Percentiles rank a stretch among this genome's conserved stretches.
phyloP scores from a whole-genome alignment of 2,797 vertebrate species.

The Scyliorhinus canicula region DNA sequence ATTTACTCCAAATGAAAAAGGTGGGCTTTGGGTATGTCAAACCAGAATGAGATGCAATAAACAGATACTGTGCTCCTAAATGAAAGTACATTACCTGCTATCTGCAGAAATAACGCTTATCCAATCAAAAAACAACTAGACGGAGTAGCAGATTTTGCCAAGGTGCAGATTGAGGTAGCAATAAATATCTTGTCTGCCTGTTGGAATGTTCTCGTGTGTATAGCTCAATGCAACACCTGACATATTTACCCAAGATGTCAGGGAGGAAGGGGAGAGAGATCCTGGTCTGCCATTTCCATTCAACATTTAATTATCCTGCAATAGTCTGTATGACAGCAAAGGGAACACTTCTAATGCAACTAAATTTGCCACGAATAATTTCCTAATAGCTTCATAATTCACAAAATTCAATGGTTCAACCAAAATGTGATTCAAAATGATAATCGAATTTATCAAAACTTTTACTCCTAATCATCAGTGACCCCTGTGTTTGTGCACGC shows the following conservation, averaged over 20 bases:
- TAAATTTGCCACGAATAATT: background rate
- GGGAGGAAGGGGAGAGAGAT: background rate
- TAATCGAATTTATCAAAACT: background rate
- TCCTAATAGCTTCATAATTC: background rate
- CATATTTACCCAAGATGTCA: background rate
- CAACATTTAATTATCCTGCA: background rate
- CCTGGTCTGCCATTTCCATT: background rate
- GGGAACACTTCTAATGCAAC: background rate
- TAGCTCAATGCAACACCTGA: background rate
- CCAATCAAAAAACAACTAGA: background rate
- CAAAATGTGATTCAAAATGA: background rate
- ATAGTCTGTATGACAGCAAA: background rate
- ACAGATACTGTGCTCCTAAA: background rate
- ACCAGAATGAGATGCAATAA: background rate
- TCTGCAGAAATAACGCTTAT: background rate
- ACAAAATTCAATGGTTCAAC: background rate
- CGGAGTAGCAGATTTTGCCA: background rate
- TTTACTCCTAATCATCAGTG: background rate
- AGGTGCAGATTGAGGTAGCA: background rate
- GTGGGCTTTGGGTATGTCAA: background rate
- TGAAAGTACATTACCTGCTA: background rate
- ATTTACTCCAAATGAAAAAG: background rate
- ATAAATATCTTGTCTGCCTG: background rate
- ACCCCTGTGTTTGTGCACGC: background rate
- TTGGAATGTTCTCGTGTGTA: background rate